A percentile compares a stretch with the other conserved stretches of the same genome.
These are phyloP conservation scores for Tolmerus cingulatus DNA, from an alignment of 2,888 invertebrate species.

Conservation along the genomic window DNA sequence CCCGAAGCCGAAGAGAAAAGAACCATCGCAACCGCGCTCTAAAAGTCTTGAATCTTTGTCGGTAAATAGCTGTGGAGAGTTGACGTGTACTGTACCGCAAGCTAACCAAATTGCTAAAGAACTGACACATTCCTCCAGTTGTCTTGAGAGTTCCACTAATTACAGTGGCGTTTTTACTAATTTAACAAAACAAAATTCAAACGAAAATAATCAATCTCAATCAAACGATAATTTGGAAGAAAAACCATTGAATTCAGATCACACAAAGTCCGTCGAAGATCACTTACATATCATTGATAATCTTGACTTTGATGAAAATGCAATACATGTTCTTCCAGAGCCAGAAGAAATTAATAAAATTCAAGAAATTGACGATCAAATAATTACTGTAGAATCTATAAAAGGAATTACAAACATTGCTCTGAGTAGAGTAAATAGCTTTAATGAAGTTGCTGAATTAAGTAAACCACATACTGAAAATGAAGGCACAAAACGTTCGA, in stretches of 20 bases:
- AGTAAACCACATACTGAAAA: background rate
- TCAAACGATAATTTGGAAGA: background rate
- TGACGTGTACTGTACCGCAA: background rate
- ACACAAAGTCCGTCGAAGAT: constrained; percentile 59
- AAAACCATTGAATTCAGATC: background rate
- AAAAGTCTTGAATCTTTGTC: constrained; percentile 62
- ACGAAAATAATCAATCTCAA: background rate
- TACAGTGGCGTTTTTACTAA: background rate
- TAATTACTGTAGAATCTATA: background rate
- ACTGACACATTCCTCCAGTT: background rate
- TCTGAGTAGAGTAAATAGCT: background rate
- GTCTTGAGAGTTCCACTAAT: background rate
- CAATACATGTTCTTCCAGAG: constrained; percentile 50
- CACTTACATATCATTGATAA: constrained; percentile 61
- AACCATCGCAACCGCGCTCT: constrained; percentile 54
- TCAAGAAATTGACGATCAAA: background rate
- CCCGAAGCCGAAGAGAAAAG: constrained; percentile 56
- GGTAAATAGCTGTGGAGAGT: constrained; percentile 60
- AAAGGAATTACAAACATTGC: background rate
- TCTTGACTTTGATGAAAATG: constrained; percentile 59
- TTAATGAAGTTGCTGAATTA: background rate
- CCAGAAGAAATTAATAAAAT: background rate
- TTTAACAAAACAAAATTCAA: background rate
- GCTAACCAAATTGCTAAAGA: background rate
- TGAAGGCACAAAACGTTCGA: constrained; percentile 58